Evolutionary conservation across 2,113 vertebrate genomes (phyloP), one percentile per base, ranked within the genome.

Genomic region (Halcyon senegalensis): DNA sequence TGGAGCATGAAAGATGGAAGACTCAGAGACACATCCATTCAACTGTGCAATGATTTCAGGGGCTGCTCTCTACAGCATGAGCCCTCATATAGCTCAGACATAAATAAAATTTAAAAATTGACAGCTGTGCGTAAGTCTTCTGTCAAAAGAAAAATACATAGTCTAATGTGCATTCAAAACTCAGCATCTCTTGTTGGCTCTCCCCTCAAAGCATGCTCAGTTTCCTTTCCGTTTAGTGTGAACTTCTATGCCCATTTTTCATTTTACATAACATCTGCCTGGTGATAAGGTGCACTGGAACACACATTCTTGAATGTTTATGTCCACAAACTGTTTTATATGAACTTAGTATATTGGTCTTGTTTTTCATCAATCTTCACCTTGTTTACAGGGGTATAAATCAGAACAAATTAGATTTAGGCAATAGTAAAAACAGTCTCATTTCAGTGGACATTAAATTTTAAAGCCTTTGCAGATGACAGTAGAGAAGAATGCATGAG

Each of bases 381-480:
- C 69, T 33, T 46, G 41, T 93, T 96, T 88, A 80, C 39, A 66
- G 41, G 53, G 50, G 10, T 31, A 68, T 93, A 94, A 94, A 93
- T 91, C 90, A 94, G 59, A 79, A 58, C 63, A 90, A 96, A 95
- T 80, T 66, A 80, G 58, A 69, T 77, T 83, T 66, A 86, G 78
- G 50, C 37, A 35, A 50, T 8, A 50, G 25, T 90, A 97, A 97
- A 96, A 80, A 4, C 43, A 86, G 55, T 66, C 80, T 63, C 15
- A 72, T 94, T 96, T 93, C 82, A 91, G 72, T 59, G 67, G 70
- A 51, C 70, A 17, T 93, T 85, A 94, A 95, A 59, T 95, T 94
- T 90, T 77, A 95, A 88, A 77, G 82, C 19, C 80, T 83, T 77
- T 83, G 59, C n/a, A 58, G 72, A 50, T 88, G 55, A 74, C 59